Evolutionary conservation across 1,140 invertebrate genomes (phyloP).

Genomic region (Adoxophyes honmai): DNA sequence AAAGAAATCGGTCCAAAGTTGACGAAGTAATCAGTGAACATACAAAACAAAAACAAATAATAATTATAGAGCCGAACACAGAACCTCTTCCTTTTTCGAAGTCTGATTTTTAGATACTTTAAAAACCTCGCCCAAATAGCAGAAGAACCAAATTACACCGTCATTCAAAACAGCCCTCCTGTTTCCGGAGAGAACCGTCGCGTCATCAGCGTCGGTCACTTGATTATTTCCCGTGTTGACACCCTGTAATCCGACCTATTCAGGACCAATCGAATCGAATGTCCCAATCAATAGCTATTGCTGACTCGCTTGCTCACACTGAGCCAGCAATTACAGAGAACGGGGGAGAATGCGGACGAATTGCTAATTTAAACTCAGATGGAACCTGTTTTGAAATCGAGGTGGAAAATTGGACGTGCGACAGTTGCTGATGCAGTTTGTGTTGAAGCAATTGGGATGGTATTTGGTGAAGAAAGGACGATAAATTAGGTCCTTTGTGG

Average conservation of each 20-base stretch:
- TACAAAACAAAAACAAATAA: too few species aligned
- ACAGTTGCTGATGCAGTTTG: too few species aligned
- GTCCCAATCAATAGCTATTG: slow-evolving; percentile 12
- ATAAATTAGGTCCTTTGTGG: too few species aligned
- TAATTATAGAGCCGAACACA: too few species aligned
- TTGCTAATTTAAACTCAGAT: slow-evolving; percentile 1
- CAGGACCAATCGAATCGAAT: slow-evolving; percentile 13
- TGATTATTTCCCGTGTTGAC: slow-evolving; percentile 14
- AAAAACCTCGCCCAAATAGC: too few species aligned
- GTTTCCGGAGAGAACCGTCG: background rate
- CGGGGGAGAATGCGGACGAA: background rate
- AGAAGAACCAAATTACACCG: background rate
- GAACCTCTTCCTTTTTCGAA: too few species aligned
- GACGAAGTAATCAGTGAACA: too few species aligned
- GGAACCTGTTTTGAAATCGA: background rate
- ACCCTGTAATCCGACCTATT: slow-evolving; percentile 14
- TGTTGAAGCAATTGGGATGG: too few species aligned
- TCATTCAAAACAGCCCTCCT: background rate
- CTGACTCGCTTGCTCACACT: slow-evolving; percentile 12
- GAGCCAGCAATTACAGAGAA: slow-evolving; percentile 8
- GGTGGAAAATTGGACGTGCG: too few species aligned
- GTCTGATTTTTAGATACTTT: too few species aligned
- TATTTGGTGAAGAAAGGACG: too few species aligned
- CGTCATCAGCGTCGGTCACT: slow-evolving; percentile 14
- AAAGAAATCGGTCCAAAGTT: too few species aligned